These are phyloP conservation scores for Hylaeus volcanicus DNA, from an alignment of 1,140 invertebrate genomes.

Conservation along the genomic window DNA sequence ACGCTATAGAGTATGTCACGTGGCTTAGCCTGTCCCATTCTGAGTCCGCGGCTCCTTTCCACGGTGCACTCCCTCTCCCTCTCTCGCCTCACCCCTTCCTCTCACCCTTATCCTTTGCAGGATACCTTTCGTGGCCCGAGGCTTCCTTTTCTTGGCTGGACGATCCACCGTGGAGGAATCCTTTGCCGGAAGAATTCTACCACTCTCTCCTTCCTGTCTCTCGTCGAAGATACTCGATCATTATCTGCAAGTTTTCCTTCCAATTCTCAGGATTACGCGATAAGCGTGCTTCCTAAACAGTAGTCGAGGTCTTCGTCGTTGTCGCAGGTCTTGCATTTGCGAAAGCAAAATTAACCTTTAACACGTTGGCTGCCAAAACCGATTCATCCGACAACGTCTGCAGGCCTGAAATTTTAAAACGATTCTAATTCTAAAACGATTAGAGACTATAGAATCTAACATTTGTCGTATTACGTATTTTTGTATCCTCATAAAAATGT, in stretches of 20 bases:
- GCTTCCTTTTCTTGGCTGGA: background rate
- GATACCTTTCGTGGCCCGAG: background rate
- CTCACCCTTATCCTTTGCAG: background rate
- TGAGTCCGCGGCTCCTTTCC: constrained; percentile 48
- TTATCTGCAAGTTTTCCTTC: background rate
- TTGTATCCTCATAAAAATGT: no score
- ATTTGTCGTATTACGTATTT: no score
- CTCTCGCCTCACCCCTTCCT: background rate
- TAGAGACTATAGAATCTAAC: no score
- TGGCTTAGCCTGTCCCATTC: constrained; percentile 68
- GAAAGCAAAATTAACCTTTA: no score
- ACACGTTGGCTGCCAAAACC: no score
- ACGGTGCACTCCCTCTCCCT: background rate
- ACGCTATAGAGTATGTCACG: constrained; percentile 70
- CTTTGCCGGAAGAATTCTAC: background rate
- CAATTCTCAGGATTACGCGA: background rate
- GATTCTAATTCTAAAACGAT: no score
- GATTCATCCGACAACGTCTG: no score
- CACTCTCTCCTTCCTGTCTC: background rate
- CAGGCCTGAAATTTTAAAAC: no score
- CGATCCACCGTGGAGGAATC: background rate
- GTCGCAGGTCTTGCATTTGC: no score
- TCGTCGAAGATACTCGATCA: background rate
- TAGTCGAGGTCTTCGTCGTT: no score
- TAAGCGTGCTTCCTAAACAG: background rate